A percentile compares a stretch with the other conserved stretches of the same genome.
phyloP scores from a whole-genome alignment of 1,140 invertebrate species.

The Panagrolaimus sp. region DNA sequence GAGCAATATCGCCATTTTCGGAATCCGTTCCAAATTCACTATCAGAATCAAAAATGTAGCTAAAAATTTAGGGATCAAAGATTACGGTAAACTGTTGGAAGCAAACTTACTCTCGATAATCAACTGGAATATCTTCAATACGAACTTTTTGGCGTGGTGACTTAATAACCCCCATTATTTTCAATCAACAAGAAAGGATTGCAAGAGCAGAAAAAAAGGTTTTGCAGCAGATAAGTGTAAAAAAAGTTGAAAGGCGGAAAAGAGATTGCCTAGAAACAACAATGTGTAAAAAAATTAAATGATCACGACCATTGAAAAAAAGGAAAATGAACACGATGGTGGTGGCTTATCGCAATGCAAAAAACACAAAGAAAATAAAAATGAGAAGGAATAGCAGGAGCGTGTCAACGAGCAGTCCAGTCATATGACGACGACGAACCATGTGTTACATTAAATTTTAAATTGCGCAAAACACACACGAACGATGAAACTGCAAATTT shows the following conservation, averaged over 20 bases:
- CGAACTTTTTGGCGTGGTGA: neutral
- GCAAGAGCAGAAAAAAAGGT: neutral
- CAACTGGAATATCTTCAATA: constrained; percentile 1
- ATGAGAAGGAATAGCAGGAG: too few species aligned
- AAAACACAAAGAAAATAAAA: too few species aligned
- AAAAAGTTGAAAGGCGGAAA: neutral
- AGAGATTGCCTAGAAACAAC: too few species aligned
- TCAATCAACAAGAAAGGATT: neutral
- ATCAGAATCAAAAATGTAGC: constrained; percentile 8
- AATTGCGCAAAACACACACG: too few species aligned
- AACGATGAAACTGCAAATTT: too few species aligned
- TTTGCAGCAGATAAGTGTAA: neutral
- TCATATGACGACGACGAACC: too few species aligned
- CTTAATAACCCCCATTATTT: constrained; percentile 4
- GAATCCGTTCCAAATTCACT: neutral
- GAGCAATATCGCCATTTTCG: neutral
- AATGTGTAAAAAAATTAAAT: too few species aligned
- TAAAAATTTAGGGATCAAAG: neutral
- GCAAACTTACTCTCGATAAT: constrained; percentile 12
- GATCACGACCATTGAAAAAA: too few species aligned
- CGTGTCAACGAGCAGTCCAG: too few species aligned
- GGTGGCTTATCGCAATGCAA: too few species aligned
- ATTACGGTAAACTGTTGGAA: neutral
- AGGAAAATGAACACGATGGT: too few species aligned
- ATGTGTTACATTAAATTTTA: too few species aligned